Base-by-base conservation (phyloP, 2,113 vertebrate genomes). In the Ivindomyrus marchei region DNA sequence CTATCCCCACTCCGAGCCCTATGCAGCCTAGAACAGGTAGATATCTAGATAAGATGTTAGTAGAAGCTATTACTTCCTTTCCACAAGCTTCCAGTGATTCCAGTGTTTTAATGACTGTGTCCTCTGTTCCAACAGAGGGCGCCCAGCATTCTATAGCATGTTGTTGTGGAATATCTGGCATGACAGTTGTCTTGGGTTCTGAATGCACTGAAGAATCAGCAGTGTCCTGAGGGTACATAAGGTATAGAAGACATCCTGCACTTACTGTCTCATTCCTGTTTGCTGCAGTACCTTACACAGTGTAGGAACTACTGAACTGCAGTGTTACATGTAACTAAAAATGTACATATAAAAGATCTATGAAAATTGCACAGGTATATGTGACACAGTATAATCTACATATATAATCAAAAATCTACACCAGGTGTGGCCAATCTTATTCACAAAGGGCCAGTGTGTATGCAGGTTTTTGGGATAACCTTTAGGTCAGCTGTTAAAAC, bases 131-230 rank as follows among this genome's bases (percentile, higher is more conserved):
- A 46, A 39, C 9, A 80, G 62, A 10, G 49, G 85, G 88, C 11
- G 84, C 49, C 39, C 15, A 62, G 80, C 13, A 24, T 19, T 70
- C 17, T 42, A 13, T 36, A 19, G 21, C 31, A 93, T 89, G 91
- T 88, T 91, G 80, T 89, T 88, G 58, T 90, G 86, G 85, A 85
- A 94, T 53, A 89, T 93, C 31, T 88, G 93, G 93, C 97, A 97
- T 88, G 92, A 91, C 1, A 87, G 0, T 6, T 95, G 93, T 49
- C 94, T 92, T 7, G 95, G 95, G 58, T 94, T 94, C 0, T 91
- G 93, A 88, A 96, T 92, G 49, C 97, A 98, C 91, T 97, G 97
- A 84, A 99, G 93, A 53, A 97, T 93, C 93, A 93, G 95, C 91
- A 96, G 93, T 7, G 95, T 95, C 91, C 98, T 99, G 92, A 56